Percentiles rank a stretch among this genome's conserved stretches.
Conservation (phyloP, 1,140 invertebrate species). For the Oryctes rhinoceros region DNA sequence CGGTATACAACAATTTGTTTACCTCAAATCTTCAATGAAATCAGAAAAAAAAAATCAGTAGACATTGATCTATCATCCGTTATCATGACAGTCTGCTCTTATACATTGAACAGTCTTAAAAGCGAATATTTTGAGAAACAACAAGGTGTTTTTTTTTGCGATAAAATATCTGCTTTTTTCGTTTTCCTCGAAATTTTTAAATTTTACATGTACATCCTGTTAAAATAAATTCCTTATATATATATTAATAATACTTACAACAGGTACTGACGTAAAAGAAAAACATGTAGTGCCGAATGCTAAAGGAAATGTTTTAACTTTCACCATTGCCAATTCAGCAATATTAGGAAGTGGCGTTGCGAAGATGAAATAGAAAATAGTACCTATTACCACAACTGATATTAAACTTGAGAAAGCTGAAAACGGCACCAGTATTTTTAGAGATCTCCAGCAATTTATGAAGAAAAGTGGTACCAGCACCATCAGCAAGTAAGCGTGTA, state of each 20-base stretch:
- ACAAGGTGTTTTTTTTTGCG: too few relatives aligned
- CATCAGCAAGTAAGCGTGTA: slow-evolving; percentile 1
- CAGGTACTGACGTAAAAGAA: background rate
- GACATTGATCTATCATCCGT: too few relatives aligned
- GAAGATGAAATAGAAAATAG: slow-evolving; percentile 36
- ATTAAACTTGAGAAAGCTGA: slow-evolving; percentile 19
- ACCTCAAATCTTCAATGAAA: too few relatives aligned
- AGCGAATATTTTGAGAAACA: too few relatives aligned
- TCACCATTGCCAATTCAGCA: background rate
- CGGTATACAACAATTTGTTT: too few relatives aligned
- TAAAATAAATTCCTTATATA: background rate
- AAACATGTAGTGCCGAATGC: slow-evolving; percentile 28
- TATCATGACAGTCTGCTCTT: too few relatives aligned
- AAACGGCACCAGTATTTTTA: slow-evolving; percentile 32
- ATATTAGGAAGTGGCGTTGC: background rate
- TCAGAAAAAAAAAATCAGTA: too few relatives aligned
- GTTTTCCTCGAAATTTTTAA: too few relatives aligned
- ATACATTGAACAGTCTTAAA: too few relatives aligned
- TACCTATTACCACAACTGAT: background rate
- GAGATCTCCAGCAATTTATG: slow-evolving; percentile 6
- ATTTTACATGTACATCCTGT: too few relatives aligned
- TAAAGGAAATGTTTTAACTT: background rate
- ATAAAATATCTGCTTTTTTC: too few relatives aligned
- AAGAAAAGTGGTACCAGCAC: slow-evolving; percentile 9
- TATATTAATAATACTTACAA: background rate